A percentile compares a stretch with the other conserved stretches of the same genome.
Evolutionary conservation across 2,797 vertebrate species (phyloP).

Genomic region (Molossus alvarezi): DNA sequence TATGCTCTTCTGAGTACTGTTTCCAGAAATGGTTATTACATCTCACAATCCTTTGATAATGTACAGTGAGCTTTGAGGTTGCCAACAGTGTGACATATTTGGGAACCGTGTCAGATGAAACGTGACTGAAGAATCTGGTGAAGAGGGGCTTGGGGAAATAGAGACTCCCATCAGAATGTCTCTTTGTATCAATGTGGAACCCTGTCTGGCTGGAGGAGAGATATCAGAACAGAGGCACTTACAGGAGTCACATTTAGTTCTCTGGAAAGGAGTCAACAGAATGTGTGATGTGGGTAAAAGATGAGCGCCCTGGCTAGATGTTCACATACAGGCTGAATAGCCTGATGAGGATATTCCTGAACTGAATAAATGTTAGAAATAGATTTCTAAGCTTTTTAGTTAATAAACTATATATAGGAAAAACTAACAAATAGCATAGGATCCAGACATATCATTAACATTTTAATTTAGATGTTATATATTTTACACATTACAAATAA

Average conservation of each 20-base stretch:
- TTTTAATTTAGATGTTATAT: slow-evolving; percentile 21
- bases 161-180: neutral
- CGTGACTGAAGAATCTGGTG: neutral
- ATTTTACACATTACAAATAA: slow-evolving; percentile 19
- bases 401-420: neutral
- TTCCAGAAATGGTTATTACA: neutral
- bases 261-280: neutral
- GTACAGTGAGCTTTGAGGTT: neutral
- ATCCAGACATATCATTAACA: neutral
- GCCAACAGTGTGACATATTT: neutral
- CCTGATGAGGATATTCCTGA: neutral
- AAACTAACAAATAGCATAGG: neutral
- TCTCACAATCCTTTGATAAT: neutral
- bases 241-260: neutral
- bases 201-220: neutral
- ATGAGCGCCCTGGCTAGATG: neutral
- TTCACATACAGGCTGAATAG: neutral
- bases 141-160: neutral
- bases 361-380: neutral
- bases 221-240: neutral
- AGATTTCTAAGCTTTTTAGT: neutral
- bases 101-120: neutral
- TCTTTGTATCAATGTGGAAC: neutral
- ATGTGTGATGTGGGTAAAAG: neutral
- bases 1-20: neutral